Conservation (phyloP, 2,113 vertebrate species). For the Chloroceryle aenea region DNA sequence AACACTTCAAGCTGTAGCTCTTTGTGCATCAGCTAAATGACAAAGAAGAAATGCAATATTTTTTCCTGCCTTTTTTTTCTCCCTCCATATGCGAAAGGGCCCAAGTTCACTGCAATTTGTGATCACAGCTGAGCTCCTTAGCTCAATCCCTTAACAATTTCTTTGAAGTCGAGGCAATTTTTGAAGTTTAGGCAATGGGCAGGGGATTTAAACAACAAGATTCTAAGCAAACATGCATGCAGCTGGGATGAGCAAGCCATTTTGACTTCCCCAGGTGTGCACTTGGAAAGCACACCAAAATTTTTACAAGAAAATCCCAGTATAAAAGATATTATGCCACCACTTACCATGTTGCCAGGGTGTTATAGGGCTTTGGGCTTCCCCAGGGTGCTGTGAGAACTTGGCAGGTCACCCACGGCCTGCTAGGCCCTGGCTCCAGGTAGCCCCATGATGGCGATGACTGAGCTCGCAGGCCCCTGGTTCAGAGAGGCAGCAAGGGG, state of each 20-base stretch:
- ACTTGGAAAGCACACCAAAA: background rate
- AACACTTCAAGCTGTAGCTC: background rate
- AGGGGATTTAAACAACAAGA: background rate
- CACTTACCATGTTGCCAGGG: fast-evolving
- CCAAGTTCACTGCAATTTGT: background rate
- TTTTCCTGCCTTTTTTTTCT: background rate
- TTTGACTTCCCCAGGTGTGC: background rate
- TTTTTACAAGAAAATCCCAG: fast-evolving
- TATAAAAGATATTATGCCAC: background rate
- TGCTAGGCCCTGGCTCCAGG: background rate
- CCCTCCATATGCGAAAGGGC: fast-evolving
- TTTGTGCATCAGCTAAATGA: background rate
- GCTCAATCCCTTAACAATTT: background rate
- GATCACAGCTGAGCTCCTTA: background rate
- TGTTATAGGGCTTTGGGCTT: fast-evolving
- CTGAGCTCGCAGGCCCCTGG: no score
- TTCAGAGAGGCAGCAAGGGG: fast-evolving
- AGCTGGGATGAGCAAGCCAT: fast-evolving
- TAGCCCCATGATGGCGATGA: fast-evolving
- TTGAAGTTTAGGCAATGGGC: fast-evolving
- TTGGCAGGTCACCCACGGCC: fast-evolving
- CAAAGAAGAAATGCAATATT: background rate
- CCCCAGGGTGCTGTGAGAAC: fast-evolving
- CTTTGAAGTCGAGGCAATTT: background rate
- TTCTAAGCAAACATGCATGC: fast-evolving